Evolutionary conservation across 2,113 vertebrate genomes (phyloP).

Genomic region (Arvicanthis niloticus): DNA sequence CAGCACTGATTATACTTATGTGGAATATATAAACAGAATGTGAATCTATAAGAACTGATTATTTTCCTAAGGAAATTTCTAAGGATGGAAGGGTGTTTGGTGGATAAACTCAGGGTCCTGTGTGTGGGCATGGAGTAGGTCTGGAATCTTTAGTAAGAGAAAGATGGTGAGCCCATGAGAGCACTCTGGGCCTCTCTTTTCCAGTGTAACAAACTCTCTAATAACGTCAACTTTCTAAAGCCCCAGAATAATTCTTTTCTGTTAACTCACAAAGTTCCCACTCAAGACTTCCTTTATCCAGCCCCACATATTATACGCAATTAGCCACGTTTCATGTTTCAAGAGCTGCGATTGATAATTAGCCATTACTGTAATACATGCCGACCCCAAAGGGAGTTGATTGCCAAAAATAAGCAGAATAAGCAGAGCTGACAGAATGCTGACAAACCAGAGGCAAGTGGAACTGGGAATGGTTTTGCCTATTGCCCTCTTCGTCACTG

Average conservation of each 20-base stretch:
- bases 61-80: slow-evolving; percentile 33
- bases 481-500: slow-evolving; percentile 66
- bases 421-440: slow-evolving; percentile 49
- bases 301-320: slow-evolving; percentile 48
- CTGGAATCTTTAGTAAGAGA: background rate
- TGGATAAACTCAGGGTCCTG: background rate
- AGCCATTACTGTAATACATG: slow-evolving; percentile 55
- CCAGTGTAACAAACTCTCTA: slow-evolving; percentile 24
- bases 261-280: slow-evolving; percentile 56
- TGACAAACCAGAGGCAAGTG: slow-evolving; percentile 78
- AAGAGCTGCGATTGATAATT: slow-evolving; percentile 63
- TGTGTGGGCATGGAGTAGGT: background rate
- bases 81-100: background rate
- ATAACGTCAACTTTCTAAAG: slow-evolving; percentile 33
- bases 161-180: background rate
- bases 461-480: slow-evolving; percentile 58
- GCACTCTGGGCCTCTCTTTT: background rate
- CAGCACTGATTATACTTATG: background rate
- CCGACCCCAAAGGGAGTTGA: slow-evolving; percentile 57
- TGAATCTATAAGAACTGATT: background rate
- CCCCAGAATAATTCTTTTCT: slow-evolving; percentile 67
- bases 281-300: slow-evolving; percentile 60
- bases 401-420: slow-evolving; percentile 75
- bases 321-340: slow-evolving; percentile 73
- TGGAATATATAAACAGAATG: slow-evolving; percentile 38